Base-by-base conservation (phyloP, 1,140 invertebrate genomes). In the Drosophila sturtevanti region DNA sequence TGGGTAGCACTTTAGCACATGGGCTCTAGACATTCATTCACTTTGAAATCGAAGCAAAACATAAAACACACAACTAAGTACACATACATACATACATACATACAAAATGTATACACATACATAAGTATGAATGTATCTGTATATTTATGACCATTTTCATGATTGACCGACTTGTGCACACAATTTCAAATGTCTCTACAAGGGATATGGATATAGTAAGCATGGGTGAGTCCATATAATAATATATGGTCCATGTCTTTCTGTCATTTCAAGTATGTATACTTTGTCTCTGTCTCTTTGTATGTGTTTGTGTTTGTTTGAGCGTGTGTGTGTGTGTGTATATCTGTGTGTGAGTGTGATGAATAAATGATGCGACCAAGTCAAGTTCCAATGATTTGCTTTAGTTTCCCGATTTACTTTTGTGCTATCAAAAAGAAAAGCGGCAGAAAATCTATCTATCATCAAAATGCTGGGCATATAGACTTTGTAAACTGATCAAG, bases 81-180 rank as follows among this genome's bases (percentile, higher is more conserved):
- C 41, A 74, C 38, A 69, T 48, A 65, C 51, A 18, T 16, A 60
- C 38, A 73, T 11, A 38, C 27, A 63, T 56, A 59, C 35, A 51
- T 31, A 63, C 60, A 61, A 34, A 70, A 37, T 37, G 21, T 34
- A 38, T 11, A 44, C 4, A 21, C 1, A 11, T 1, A 21, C 11
- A 35, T 5, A 1, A 16, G 4, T 56, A 2, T 10, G 16, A 16
- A 4, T n/a, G 10, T 35, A 63, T 48, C 62, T 61, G 41, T 79
- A 69, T 73, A 85, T 87, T 87, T 87, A 87, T 86, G 81, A 71
- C 61, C 79, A 86, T 86, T 86, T 87, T 72, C 82, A 86, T 82
- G 84, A 89, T 72, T 86, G 82, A 87, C 82, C 82, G 66, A 82
- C 68, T 71, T 63, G 54, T 37, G 61, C 58, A 66, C 58, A 55